Conservation (phyloP, 2,113 vertebrate genomes). For the Paraplagusia blochii region DNA sequence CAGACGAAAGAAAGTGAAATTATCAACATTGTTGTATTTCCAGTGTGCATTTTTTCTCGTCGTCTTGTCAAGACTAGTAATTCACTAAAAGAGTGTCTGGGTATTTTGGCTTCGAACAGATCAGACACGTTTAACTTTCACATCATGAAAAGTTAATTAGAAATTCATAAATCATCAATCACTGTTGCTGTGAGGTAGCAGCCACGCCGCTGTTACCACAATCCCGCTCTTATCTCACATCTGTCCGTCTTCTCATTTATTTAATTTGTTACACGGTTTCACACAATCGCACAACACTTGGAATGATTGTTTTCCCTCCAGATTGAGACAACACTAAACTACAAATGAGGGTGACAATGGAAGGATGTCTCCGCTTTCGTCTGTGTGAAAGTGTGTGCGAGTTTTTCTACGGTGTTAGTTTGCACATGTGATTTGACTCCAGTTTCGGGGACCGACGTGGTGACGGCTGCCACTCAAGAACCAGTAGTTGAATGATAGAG, state of each 20-base stretch:
- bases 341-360: not conserved
- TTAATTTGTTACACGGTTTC: conserved; percentile 1
- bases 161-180: conserved; percentile 1
- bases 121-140: conserved; percentile 4
- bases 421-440: not conserved
- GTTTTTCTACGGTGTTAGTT: not conserved
- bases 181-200: not conserved
- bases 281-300: not conserved
- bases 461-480: not conserved
- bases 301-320: not conserved
- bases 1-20: too few species aligned
- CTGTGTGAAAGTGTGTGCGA: not conserved
- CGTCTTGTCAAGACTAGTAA: too few species aligned
- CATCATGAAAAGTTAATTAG: not conserved
- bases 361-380: not conserved
- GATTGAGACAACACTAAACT: not conserved
- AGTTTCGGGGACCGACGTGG: not conserved
- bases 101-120: not conserved
- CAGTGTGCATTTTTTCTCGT: too few species aligned
- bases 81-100: not conserved
- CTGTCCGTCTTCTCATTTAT: not conserved
- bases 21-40: too few species aligned
- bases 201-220: not conserved
- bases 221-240: not conserved
- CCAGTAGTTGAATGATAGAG: not conserved